Conservation (phyloP, 2,888 invertebrate genomes). For the Formica aserva region DNA sequence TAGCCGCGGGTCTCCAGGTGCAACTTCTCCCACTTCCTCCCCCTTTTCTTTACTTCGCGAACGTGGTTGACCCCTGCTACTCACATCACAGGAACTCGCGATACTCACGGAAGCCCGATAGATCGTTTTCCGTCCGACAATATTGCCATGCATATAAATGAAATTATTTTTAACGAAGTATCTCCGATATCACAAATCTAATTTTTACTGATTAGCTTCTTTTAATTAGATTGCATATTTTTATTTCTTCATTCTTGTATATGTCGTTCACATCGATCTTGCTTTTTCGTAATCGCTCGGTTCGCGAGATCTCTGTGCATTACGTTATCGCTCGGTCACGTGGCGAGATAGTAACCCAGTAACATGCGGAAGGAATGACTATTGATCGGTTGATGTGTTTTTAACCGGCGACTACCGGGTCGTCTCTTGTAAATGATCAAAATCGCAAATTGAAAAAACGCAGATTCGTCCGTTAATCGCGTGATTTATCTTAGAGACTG, state of each 20-base stretch:
- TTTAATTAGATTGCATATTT: not conserved
- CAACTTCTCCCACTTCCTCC: conserved; percentile 7
- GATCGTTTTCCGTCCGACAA: not conserved
- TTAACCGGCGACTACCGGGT: not conserved
- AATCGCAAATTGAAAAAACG: not conserved
- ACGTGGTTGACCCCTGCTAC: conserved; percentile 28
- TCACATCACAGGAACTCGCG: not conserved
- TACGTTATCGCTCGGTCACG: conserved; percentile 13
- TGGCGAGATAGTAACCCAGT: conserved; percentile 53
- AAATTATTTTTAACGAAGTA: not conserved
- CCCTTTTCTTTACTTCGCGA: conserved; percentile 24
- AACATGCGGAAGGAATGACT: conserved; percentile 40
- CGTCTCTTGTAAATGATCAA: not conserved
- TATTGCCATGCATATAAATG: not conserved
- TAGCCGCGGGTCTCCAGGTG: conserved; percentile 27
- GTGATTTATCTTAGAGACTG: not conserved
- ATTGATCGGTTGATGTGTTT: conserved; percentile 48
- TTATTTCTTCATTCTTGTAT: not conserved
- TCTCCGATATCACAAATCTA: not conserved
- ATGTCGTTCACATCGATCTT: not conserved
- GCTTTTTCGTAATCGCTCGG: not conserved
- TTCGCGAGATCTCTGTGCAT: conserved; percentile 1
- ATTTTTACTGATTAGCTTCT: not conserved
- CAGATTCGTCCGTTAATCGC: not conserved
- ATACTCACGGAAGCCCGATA: not conserved